Evolutionary conservation across 2,797 vertebrate species (phyloP).

Genomic region (Rachycentron canadum): DNA sequence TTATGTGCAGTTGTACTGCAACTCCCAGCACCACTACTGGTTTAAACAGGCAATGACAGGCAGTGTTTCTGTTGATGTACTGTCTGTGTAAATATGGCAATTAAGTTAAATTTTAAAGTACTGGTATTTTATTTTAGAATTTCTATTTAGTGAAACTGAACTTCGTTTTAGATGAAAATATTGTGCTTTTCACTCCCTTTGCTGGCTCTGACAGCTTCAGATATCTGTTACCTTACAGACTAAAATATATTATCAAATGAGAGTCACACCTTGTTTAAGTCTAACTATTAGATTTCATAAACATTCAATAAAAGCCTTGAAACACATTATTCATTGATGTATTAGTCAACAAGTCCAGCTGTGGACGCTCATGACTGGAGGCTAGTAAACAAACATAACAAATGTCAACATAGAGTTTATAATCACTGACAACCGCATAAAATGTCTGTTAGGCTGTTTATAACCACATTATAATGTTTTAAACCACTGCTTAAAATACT

Average conservation of each 20-base stretch:
- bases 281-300: not conserved
- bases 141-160: not conserved
- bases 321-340: not conserved
- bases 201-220: not conserved
- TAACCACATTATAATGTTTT: not conserved
- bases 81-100: not conserved
- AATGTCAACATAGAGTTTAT: not conserved
- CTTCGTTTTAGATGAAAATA: not conserved
- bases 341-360: not conserved
- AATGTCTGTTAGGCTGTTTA: not conserved
- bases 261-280: not conserved
- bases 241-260: not conserved
- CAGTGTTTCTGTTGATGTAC: not conserved
- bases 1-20: not conserved
- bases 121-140: not conserved
- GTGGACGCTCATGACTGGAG: not conserved
- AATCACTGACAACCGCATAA: too few species aligned
- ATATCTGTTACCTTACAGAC: not conserved
- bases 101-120: not conserved
- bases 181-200: not conserved
- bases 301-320: not conserved
- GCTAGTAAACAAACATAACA: not conserved
- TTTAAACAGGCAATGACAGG: not conserved
- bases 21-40: not conserved
- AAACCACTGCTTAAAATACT: not conserved